A percentile compares a stretch with the other conserved stretches of the same genome.
Conservation (phyloP, 2,797 vertebrate species). For the Oceanodroma leucorhoa region DNA sequence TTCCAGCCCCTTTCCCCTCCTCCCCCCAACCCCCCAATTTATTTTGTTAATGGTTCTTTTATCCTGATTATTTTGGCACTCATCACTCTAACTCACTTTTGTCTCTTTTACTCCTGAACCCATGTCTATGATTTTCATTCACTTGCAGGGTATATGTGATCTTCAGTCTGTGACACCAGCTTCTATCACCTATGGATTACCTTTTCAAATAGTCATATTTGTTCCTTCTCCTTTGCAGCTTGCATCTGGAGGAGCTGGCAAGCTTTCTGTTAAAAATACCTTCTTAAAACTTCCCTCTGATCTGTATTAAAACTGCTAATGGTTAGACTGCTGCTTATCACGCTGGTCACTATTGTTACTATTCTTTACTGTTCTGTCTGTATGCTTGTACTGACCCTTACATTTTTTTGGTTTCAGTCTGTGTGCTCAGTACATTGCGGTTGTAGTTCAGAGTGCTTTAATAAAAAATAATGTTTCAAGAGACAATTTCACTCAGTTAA, state of each 20-base stretch:
- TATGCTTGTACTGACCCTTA: not conserved
- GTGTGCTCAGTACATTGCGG: not conserved
- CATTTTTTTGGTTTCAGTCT: not conserved
- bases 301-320: not conserved
- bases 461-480: not conserved
- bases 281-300: not conserved
- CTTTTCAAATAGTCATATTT: not conserved
- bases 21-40: not conserved
- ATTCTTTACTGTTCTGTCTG: not conserved
- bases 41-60: not conserved
- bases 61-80: not conserved
- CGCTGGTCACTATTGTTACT: not conserved
- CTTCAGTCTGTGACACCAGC: not conserved
- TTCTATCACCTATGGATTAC: not conserved
- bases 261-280: not conserved
- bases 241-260: not conserved
- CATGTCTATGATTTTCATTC: not conserved
- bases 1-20: not conserved
- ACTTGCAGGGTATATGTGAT: not conserved
- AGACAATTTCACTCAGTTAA: not conserved
- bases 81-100: not conserved
- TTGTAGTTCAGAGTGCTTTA: not conserved
- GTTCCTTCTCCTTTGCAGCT: not conserved
- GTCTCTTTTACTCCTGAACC: not conserved
- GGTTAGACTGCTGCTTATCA: not conserved